phyloP scores from a whole-genome alignment of 2,113 vertebrate genomes.

The Vicugna pacos region DNA sequence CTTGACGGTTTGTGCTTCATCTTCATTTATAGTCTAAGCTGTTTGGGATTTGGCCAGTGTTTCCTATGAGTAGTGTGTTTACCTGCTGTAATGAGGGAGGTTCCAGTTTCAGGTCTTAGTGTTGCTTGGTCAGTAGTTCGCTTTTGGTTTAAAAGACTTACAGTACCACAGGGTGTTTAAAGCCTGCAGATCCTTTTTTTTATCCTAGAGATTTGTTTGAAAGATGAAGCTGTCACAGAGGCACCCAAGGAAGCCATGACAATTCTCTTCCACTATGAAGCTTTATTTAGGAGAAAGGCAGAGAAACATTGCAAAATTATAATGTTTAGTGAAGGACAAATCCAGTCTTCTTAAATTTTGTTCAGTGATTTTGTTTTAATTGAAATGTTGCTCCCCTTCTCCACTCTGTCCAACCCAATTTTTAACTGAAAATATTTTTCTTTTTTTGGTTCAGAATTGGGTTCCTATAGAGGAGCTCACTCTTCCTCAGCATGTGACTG shows the following conservation, averaged over 20 bases:
- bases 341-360: not conserved
- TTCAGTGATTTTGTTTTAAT: not conserved
- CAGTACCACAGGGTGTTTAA: constrained; percentile 8
- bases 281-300: constrained; percentile 53
- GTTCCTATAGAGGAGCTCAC: not conserved
- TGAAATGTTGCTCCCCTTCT: not conserved
- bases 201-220: constrained; percentile 77
- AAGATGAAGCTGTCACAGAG: constrained; percentile 79
- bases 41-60: not conserved
- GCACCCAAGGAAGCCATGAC: constrained; percentile 47
- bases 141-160: constrained; percentile 66
- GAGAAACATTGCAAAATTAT: not conserved
- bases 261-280: constrained; percentile 12
- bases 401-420: not conserved
- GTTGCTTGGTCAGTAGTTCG: constrained; percentile 60
- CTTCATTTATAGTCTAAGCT: not conserved
- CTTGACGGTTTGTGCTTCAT: constrained; percentile 8
- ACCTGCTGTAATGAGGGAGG: not conserved
- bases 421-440: constrained; percentile 51
- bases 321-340: not conserved
- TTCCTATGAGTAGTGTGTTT: constrained; percentile 36
- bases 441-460: not conserved
- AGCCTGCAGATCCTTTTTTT: constrained; percentile 47
- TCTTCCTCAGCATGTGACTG: not conserved
- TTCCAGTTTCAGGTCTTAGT: constrained; percentile 34